Percentiles rank a stretch among this genome's conserved stretches.
Conservation (phyloP, 1,140 invertebrate genomes). For the Pseudomyrmex sp. region DNA sequence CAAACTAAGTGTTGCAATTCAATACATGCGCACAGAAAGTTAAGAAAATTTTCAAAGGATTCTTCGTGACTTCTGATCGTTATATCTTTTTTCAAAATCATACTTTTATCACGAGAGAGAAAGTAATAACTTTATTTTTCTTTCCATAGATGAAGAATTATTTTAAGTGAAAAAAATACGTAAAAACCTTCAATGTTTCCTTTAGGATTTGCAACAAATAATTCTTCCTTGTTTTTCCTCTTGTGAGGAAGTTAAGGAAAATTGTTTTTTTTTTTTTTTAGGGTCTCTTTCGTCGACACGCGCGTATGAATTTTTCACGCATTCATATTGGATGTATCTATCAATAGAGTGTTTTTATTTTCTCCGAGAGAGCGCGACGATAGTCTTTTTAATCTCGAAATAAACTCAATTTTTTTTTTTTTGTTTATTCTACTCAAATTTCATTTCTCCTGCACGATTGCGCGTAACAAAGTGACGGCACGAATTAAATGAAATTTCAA, state of each 20-base stretch:
- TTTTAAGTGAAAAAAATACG: too few species aligned
- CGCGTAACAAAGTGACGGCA: constrained; percentile 53
- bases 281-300: background rate
- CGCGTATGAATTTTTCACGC: constrained; percentile 11
- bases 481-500: constrained; percentile 63
- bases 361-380: background rate
- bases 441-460: constrained; percentile 49
- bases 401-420: background rate
- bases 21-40: background rate
- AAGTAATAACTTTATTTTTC: background rate
- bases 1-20: background rate
- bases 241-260: background rate
- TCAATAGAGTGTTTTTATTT: background rate
- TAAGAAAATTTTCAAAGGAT: background rate
- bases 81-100: background rate
- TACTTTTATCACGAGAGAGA: background rate
- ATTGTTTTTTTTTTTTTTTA: too few species aligned
- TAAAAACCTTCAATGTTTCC: too few species aligned
- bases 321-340: background rate
- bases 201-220: constrained; percentile 16
- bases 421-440: background rate
- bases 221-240: background rate
- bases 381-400: constrained; percentile 27
- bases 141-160: background rate
- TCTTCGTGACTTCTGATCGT: background rate